phyloP scores from a whole-genome alignment of 2,797 vertebrate species.

The Sternotherus odoratus region DNA sequence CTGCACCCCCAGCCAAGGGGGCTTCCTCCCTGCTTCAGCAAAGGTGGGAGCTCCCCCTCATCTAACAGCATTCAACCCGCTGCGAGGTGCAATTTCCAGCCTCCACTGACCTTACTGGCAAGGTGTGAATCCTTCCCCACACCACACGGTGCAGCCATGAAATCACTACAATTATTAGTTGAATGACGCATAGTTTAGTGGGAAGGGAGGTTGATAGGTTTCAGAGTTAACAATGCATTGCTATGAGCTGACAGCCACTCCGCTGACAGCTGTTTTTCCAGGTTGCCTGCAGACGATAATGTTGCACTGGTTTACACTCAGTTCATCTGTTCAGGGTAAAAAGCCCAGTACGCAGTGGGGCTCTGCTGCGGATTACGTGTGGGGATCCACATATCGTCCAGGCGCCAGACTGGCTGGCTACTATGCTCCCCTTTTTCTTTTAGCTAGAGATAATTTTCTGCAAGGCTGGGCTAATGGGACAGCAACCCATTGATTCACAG shows the following conservation, averaged over 20 bases:
- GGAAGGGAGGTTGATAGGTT: not conserved
- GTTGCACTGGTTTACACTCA: not conserved
- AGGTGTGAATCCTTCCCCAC: too few relatives aligned
- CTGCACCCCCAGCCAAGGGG: not conserved
- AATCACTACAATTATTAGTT: not conserved
- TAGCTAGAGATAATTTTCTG: not conserved
- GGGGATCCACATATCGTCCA: not conserved
- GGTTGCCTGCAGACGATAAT: not conserved
- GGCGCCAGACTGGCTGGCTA: not conserved
- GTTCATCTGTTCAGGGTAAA: not conserved
- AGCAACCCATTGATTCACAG: not conserved
- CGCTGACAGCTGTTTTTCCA: not conserved
- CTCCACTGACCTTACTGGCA: too few relatives aligned
- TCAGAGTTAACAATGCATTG: not conserved
- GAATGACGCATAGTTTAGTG: not conserved
- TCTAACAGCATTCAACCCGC: not conserved
- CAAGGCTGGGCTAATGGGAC: not conserved
- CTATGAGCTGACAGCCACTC: not conserved
- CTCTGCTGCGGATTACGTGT: not conserved
- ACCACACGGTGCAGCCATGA: not conserved
- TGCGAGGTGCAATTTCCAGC: too few relatives aligned
- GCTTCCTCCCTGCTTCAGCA: not conserved
- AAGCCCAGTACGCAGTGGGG: not conserved
- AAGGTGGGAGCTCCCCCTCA: not conserved
- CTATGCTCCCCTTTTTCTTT: not conserved